Evolutionary conservation across 2,888 invertebrate species (phyloP).

Genomic region (Pyrrhosoma nymphula): DNA sequence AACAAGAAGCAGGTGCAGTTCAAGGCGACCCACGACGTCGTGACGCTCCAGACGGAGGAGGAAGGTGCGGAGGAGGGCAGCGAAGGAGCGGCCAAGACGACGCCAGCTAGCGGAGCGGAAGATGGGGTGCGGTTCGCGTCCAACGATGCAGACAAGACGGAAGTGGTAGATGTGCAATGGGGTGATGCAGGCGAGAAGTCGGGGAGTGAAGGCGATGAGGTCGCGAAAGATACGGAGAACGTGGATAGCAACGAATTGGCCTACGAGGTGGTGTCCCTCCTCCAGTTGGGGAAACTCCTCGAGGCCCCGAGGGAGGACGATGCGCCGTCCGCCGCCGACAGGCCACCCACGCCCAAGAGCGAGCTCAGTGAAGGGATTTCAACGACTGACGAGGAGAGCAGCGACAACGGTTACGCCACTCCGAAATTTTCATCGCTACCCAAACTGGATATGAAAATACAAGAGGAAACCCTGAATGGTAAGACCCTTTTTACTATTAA

Average conservation of each 20-base stretch:
- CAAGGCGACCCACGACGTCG: slow-evolving; percentile 71
- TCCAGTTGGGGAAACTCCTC: background rate
- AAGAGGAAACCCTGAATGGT: background rate
- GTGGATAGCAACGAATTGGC: background rate
- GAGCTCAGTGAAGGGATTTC: background rate
- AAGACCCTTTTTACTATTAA: background rate
- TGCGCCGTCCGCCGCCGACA: background rate
- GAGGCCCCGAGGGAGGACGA: background rate
- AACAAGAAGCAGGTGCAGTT: slow-evolving; percentile 77
- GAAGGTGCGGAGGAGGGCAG: slow-evolving; percentile 32
- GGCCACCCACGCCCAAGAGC: slow-evolving; percentile 70
- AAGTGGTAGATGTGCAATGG: slow-evolving; percentile 8
- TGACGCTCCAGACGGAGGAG: slow-evolving; percentile 68
- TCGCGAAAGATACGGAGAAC: background rate
- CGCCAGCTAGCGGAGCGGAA: slow-evolving; percentile 36
- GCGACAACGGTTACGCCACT: background rate
- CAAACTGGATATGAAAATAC: background rate
- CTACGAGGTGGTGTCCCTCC: background rate
- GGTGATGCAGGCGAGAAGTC: background rate
- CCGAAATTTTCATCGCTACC: slow-evolving; percentile 17
- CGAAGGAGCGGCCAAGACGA: background rate
- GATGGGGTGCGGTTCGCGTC: slow-evolving; percentile 16
- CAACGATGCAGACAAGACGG: slow-evolving; percentile 43
- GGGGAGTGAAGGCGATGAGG: background rate
- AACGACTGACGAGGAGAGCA: background rate